phyloP scores from a whole-genome alignment of 1,140 invertebrate genomes.

The Drosophila kurseongensis region DNA sequence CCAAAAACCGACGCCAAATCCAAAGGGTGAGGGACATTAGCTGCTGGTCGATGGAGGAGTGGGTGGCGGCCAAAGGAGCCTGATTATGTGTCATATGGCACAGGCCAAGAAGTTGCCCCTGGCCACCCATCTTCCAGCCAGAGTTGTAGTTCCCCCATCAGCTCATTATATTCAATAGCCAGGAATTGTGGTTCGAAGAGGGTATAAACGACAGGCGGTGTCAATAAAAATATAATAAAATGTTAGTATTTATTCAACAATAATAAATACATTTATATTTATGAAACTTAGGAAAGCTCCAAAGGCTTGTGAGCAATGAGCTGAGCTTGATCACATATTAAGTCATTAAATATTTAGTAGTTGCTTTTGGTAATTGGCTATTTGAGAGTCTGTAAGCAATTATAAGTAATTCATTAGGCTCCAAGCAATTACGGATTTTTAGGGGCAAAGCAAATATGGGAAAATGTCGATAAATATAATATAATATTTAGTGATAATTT shows the following conservation, averaged over 20 bases:
- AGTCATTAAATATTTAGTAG: background rate
- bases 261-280: background rate
- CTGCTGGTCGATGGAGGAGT: slow-evolving; percentile 12
- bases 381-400: background rate
- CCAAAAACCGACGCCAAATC: slow-evolving; percentile 25
- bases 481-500: too few relatives aligned
- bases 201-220: slow-evolving; percentile 5
- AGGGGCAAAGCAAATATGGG: background rate
- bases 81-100: slow-evolving; percentile 57
- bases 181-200: background rate
- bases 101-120: slow-evolving; percentile 3
- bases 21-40: slow-evolving; percentile 39
- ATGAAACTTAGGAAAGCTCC: background rate
- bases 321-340: background rate
- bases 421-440: background rate
- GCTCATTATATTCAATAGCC: slow-evolving; percentile 53
- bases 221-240: background rate
- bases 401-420: background rate
- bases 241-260: background rate
- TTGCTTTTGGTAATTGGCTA: background rate
- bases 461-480: too few relatives aligned
- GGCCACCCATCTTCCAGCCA: slow-evolving; percentile 11
- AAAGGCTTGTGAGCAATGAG: background rate
- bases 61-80: slow-evolving; percentile 21
- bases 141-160: slow-evolving; percentile 9